Conservation (phyloP, 2,888 invertebrate genomes). For the Belgica antarctica region DNA sequence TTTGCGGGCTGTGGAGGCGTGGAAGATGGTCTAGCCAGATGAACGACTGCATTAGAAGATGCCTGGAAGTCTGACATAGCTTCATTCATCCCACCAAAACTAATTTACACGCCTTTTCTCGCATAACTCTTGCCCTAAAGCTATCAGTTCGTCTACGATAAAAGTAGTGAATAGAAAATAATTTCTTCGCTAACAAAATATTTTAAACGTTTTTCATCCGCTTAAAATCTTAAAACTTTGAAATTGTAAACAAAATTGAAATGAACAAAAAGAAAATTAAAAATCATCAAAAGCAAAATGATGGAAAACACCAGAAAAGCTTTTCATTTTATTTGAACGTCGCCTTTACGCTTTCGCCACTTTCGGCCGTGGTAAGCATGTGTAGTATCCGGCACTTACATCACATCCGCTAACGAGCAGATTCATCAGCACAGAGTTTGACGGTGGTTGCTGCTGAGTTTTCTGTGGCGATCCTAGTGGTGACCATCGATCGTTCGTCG, state of each 20-base stretch:
- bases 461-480: slow-evolving; percentile 45
- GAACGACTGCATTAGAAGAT: too few species aligned
- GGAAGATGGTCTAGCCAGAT: too few species aligned
- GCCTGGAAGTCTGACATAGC: too few species aligned
- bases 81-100: not conserved
- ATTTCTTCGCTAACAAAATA: not conserved
- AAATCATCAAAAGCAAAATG: slow-evolving; percentile 38
- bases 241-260: not conserved
- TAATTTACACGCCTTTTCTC: not conserved
- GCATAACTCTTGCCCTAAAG: not conserved
- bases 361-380: slow-evolving; percentile 68
- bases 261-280: not conserved
- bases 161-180: slow-evolving; percentile 20
- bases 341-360: slow-evolving; percentile 53
- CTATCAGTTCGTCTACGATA: not conserved
- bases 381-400: slow-evolving; percentile 87
- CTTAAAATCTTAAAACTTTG: not conserved
- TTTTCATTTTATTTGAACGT: too few species aligned
- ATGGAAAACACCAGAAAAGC: too few species aligned
- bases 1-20: too few species aligned
- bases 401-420: slow-evolving; percentile 94
- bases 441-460: slow-evolving; percentile 52
- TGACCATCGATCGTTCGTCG: slow-evolving; percentile 54
- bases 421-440: slow-evolving; percentile 78
- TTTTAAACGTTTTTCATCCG: slow-evolving; percentile 3